Base-by-base conservation (phyloP, 2,113 vertebrate species). In the Speoplatyrhinus poulsoni region DNA sequence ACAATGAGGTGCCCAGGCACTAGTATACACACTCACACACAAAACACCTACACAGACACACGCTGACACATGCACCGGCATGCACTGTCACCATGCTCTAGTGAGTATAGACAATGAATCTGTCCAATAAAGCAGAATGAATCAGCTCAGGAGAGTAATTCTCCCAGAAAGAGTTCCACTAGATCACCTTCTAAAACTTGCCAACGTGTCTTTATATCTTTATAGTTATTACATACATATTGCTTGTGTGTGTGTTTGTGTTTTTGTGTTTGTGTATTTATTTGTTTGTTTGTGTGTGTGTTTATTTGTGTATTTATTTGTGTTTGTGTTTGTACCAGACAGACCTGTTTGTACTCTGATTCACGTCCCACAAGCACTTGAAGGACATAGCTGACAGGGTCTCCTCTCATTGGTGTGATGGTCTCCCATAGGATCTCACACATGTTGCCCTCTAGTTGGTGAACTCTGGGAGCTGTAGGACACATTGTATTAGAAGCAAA, bases 301-400 rank as follows among this genome's bases (percentile, higher is more conserved):
- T 41, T 61, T 69, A 65, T 52, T 60, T 55, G 12, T 52, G 58
- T 36, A 54, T 54, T 57, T 60, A 55, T 32, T 17, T 49, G 53
- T 13, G 46, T 48, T 19, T 19, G 57, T 11, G 15, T n/a, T 13
- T 48, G 64, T 9, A 13, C 2, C 62, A 56, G 11, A 77, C 93
- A 46, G 88, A 99, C 98, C 97, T 99, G 98, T 90, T 97, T 98
- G 87, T 97, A 98, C 77, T 99, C 97, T 0, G 96, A 95, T 79
- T 98, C 98, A 82, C 95, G 95, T 73, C 96, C 96, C 67, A 97
- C 95, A 83, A 96, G 88, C 69, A 98, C 93, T 91, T 99, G 97
- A 3, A 99, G 94, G 66, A 96, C 77, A 46, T 98, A 99, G 87
- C 86, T 93, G 73, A 98, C 85, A 57, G 95, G 93, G 70, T 99